These are phyloP conservation scores for Malurus splendens DNA, from an alignment of 2,797 vertebrate species.

Conservation along the genomic window DNA sequence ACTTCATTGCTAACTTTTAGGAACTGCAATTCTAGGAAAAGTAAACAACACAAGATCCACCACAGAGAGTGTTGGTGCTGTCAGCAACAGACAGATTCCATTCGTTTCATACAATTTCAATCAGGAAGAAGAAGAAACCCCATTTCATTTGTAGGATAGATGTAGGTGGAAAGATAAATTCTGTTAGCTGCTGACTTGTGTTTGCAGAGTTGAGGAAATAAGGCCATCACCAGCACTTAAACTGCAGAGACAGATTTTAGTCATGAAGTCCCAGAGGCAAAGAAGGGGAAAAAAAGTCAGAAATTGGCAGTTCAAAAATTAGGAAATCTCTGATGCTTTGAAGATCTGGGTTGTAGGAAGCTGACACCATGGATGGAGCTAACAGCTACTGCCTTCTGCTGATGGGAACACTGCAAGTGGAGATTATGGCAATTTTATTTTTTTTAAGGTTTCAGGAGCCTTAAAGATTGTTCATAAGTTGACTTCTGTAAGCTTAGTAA, in stretches of 20 bases:
- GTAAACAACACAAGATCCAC: background rate
- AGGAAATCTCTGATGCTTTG: background rate
- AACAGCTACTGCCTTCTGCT: background rate
- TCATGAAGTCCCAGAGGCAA: background rate
- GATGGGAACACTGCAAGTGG: background rate
- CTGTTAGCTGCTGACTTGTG: background rate
- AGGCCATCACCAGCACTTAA: background rate
- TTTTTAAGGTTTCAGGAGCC: background rate
- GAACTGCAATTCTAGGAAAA: background rate
- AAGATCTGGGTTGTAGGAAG: background rate
- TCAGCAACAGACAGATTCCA: background rate
- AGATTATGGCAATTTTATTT: background rate
- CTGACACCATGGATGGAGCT: background rate
- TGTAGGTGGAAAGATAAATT: background rate
- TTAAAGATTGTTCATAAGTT: background rate
- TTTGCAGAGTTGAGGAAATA: background rate
- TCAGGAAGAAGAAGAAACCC: background rate
- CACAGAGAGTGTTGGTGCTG: background rate
- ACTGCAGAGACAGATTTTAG: background rate
- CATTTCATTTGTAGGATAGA: background rate
- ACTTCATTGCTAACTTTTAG: background rate
- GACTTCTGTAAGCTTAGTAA: background rate
- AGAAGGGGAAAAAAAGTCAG: background rate
- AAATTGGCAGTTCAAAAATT: background rate
- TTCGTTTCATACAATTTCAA: background rate